Base-by-base conservation (phyloP, 2,797 vertebrate genomes). In the Hoplostethus atlanticus region DNA sequence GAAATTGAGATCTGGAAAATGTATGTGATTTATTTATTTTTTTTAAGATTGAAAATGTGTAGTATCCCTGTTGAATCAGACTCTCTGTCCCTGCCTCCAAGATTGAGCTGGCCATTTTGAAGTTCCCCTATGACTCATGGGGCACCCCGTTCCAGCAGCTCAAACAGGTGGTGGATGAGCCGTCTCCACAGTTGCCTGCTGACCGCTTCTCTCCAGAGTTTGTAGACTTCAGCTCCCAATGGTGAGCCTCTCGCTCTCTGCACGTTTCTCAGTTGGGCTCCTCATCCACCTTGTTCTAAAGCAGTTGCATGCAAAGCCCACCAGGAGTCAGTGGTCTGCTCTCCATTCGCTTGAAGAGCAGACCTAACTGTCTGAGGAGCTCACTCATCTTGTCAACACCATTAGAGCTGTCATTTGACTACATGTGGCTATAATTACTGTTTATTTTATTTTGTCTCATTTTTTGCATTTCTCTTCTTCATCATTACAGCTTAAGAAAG, bases 131-230 rank as follows among this genome's bases (percentile, higher is more conserved):
- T 0, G 98, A 99, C 55, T 98, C 98, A 0, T 99, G 98, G 98
- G 97, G 98, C 0, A 99, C 98, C 0, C 98, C 98, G 5, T 99
- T 99, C 91, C 98, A 99, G 94, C 98, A 99, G 93, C 97, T 99
- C 66, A 99, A 99, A 79, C 98, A 99, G 93, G 98, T 99, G 93
- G 98, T 99, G 62, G 98, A 99, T 58, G 98, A 99, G 78, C 97
- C 97, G 0, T 99, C 98, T 0, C 98, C 98, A 0, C 98, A 99
- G 90, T 91, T 99, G 80, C 97, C 97, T 0, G 92, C 95, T 0
- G 96, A 97, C 84, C 95, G 93, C 64, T 99, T 98, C 93, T 99
- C 98, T 0, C 93, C 95, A 0, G 96, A 98, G 58, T 99, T 99
- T 68, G 97, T 98, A 61, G 97, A 99, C 91, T 99, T 99, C 95